Conservation (phyloP, 2,888 invertebrate species). For the Heliconius erato region DNA sequence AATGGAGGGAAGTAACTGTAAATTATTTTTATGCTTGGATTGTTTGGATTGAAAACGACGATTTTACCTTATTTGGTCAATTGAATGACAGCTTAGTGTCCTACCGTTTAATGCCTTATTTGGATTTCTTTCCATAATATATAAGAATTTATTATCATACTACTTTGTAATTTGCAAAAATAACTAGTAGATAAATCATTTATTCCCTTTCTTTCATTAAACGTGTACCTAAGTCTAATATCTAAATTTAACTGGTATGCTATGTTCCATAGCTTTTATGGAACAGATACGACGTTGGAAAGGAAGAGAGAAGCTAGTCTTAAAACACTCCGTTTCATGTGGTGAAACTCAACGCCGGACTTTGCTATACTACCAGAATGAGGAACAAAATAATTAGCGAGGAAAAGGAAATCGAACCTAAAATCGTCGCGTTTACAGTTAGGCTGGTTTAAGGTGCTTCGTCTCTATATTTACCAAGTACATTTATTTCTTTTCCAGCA, state of each 20-base stretch:
- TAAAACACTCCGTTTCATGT: too few relatives aligned
- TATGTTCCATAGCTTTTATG: too few relatives aligned
- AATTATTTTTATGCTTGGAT: background rate
- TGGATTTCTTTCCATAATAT: background rate
- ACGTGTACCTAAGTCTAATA: background rate
- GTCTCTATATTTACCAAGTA: background rate
- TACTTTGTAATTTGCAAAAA: background rate
- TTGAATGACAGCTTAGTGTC: background rate
- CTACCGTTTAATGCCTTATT: background rate
- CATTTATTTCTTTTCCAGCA: slow-evolving; percentile 85
- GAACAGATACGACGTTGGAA: too few relatives aligned
- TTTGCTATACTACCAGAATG: too few relatives aligned
- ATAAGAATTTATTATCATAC: background rate
- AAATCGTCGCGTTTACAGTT: background rate
- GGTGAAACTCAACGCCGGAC: too few relatives aligned
- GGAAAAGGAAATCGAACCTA: too few relatives aligned
- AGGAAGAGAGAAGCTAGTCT: too few relatives aligned
- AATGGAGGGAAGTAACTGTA: background rate
- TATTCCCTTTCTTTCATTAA: background rate
- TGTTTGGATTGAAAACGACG: background rate
- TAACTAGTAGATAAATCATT: too few relatives aligned
- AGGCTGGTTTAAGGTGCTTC: background rate
- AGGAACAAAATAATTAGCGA: too few relatives aligned
- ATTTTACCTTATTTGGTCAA: background rate
- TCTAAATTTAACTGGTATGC: too few relatives aligned